A percentile compares a stretch with the other conserved stretches of the same genome.
These are phyloP conservation scores for Ceratina calcarata DNA, from an alignment of 1,140 invertebrate species.

Conservation along the genomic window DNA sequence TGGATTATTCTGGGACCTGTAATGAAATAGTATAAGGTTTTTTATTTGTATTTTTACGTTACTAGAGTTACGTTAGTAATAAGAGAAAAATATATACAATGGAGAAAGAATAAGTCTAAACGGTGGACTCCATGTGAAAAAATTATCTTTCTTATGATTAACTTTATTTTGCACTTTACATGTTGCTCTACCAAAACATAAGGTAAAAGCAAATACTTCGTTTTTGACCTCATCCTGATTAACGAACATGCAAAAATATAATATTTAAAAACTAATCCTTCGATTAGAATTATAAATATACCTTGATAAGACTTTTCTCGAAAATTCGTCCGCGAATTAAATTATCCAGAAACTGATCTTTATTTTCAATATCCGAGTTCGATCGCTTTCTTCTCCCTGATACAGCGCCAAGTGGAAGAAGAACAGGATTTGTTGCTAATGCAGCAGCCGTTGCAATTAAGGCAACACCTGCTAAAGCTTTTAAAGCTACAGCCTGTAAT, in stretches of 20 bases:
- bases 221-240: too few relatives aligned
- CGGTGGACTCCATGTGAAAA: too few relatives aligned
- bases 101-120: too few relatives aligned
- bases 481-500: slow-evolving; percentile 80
- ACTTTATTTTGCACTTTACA: too few relatives aligned
- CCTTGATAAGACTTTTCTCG: slow-evolving; percentile 58
- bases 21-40: slow-evolving; percentile 34
- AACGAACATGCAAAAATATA: too few relatives aligned
- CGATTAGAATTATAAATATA: slow-evolving; percentile 44
- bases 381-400: slow-evolving; percentile 79
- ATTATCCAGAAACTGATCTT: slow-evolving; percentile 55
- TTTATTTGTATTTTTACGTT: too few relatives aligned
- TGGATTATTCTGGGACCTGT: slow-evolving; percentile 72
- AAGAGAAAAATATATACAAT: too few relatives aligned
- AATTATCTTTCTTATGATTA: too few relatives aligned
- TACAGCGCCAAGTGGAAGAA: slow-evolving; percentile 87
- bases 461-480: slow-evolving; percentile 89
- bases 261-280: too few relatives aligned
- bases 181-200: too few relatives aligned
- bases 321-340: slow-evolving; percentile 52
- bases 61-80: too few relatives aligned
- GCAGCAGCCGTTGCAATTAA: slow-evolving; percentile 89
- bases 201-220: too few relatives aligned
- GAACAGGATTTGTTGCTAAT: slow-evolving; percentile 87
- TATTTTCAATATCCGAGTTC: slow-evolving; percentile 3